phyloP scores from a whole-genome alignment of 1,140 invertebrate genomes.

The Chironomus tepperi region DNA sequence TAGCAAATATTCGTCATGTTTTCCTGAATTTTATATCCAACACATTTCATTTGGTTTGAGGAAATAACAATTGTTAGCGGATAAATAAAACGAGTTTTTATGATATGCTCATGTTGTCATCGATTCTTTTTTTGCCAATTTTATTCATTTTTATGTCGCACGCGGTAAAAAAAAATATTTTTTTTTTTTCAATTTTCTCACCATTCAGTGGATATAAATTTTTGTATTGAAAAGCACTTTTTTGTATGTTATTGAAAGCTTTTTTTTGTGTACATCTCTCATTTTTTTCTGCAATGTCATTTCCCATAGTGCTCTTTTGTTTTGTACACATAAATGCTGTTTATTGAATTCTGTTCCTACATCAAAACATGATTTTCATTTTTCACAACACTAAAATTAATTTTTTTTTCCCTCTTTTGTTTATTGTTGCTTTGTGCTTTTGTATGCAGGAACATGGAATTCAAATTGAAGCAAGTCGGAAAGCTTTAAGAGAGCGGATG shows the following conservation, averaged over 20 bases:
- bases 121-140: background rate
- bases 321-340: background rate
- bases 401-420: no score
- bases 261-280: background rate
- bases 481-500: no score
- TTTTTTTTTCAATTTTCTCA: background rate
- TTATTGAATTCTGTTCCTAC: background rate
- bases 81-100: slow-evolving; percentile 4
- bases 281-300: slow-evolving; percentile 18
- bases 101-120: background rate
- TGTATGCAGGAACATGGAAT: no score
- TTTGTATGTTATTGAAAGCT: background rate
- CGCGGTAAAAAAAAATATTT: background rate
- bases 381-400: background rate
- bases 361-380: slow-evolving; percentile 13
- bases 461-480: no score
- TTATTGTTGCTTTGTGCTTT: no score
- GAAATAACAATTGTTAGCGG: background rate
- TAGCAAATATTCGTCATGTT: no score
- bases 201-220: background rate
- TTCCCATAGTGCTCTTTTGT: background rate
- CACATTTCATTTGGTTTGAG: no score
- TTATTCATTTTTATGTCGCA: background rate
- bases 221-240: background rate
- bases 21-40: no score